phyloP scores from a whole-genome alignment of 2,797 vertebrate genomes.

The Muraenolepis orangiensis region DNA sequence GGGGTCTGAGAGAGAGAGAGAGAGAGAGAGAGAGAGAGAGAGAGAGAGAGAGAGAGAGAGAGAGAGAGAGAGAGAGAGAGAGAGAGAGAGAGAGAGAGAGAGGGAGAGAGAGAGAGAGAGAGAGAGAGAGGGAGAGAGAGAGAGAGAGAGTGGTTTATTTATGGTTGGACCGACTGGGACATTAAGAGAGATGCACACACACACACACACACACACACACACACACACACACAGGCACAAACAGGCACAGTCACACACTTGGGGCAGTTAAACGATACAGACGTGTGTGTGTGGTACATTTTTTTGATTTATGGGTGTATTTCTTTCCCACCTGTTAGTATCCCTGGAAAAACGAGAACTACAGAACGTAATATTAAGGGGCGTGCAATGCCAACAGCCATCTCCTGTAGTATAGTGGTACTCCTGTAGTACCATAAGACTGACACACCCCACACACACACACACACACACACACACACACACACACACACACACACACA shows the following conservation, averaged over 20 bases:
- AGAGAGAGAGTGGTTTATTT: too few species aligned
- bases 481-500: conserved; percentile 29
- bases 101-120: too few species aligned
- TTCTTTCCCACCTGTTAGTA: not conserved
- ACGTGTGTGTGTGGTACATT: too few species aligned
- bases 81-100: too few species aligned
- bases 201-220: not conserved
- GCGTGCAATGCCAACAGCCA: conserved; percentile 19
- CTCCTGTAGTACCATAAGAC: too few species aligned
- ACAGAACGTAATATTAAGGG: conserved; percentile 8
- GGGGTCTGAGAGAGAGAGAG: conserved; percentile 67
- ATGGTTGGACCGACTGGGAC: too few species aligned
- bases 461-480: too few species aligned
- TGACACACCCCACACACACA: conserved; percentile 13
- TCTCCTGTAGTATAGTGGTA: conserved; percentile 41
- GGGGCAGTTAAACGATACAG: too few species aligned
- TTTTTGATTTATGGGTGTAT: too few species aligned
- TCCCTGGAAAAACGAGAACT: not conserved
- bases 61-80: not conserved
- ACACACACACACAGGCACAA: too few species aligned
- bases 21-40: not conserved
- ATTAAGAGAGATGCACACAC: not conserved
- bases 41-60: not conserved
- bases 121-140: too few species aligned
- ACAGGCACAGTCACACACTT: too few species aligned